Evolutionary conservation across 2,113 vertebrate species (phyloP), one percentile per base, ranked within the genome.

Genomic region (Dascyllus trimaculatus): DNA sequence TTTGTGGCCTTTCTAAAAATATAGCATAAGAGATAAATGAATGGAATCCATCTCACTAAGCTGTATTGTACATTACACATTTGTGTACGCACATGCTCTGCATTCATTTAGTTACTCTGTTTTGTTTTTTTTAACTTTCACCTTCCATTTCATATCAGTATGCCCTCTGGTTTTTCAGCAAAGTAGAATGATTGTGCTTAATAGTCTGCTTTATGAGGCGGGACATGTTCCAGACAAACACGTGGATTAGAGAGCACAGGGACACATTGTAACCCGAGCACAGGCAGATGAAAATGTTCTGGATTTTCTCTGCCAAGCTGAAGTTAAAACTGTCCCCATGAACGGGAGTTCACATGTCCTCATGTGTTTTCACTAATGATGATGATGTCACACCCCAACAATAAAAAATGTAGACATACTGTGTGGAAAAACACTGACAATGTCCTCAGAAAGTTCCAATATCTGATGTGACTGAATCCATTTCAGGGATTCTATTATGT

Each of bases 171-270:
- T 63, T 83, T 56, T 65, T 48, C 62, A 21, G 65, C 71, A 81
- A 73, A 89, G 85, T 65, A 40, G 78, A 72, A 75, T 40, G 86
- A 79, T 79, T 88, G 78, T 71, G 71, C 78, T 83, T 78, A 85
- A 85, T 58, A 58, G 80, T 88, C 64, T 71, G 69, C 81, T 89
- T 82, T 75, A 68, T 21, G 79, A 59, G 63, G 75, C 24, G 60
- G 75, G 74, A 90, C 67, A 83, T 91, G 85, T 91, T 91, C 87
- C 78, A 75, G 88, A 92, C 84, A 76, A 73, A 84, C 84, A 80
- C 38, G 8, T 81, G 89, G 91, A 92, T 93, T 93, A 93, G 78
- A 67, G 85, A 67, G 69, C 65, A 38, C 78, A 49, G 75, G 82
- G 67, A 84, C 82, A 87, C 83, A 88, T 43, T 78, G 88, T 90